Conservation (phyloP, 2,113 vertebrate genomes). For the Paracanthobrama guichenoti region DNA sequence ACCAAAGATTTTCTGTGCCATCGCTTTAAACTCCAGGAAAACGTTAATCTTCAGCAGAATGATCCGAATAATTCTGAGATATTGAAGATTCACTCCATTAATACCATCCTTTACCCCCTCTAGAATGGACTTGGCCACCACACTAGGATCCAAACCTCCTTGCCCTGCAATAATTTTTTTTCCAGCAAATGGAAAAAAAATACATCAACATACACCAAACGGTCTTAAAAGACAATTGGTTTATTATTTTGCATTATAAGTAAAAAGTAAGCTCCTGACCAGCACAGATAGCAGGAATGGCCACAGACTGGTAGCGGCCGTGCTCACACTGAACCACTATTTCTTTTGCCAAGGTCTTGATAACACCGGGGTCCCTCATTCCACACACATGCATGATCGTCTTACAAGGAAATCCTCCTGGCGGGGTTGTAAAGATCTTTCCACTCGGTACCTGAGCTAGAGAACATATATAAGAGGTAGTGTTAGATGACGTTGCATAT, state of each 20-base stretch:
- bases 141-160: slow-evolving; percentile 53
- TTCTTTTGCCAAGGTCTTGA: slow-evolving; percentile 50
- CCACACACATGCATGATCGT: slow-evolving; percentile 66
- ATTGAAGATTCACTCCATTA: not conserved
- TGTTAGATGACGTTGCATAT: not conserved
- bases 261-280: slow-evolving; percentile 54
- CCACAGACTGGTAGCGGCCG: slow-evolving; percentile 55
- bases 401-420: slow-evolving; percentile 64
- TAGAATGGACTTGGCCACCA: slow-evolving; percentile 64
- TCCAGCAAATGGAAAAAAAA: slow-evolving; percentile 51
- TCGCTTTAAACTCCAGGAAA: slow-evolving; percentile 63
- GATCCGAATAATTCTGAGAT: slow-evolving; percentile 58
- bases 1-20: slow-evolving; percentile 53
- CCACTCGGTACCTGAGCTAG: slow-evolving; percentile 45
- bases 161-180: slow-evolving; percentile 52
- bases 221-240: not conserved
- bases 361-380: slow-evolving; percentile 9
- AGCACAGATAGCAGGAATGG: slow-evolving; percentile 68
- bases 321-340: slow-evolving; percentile 61
- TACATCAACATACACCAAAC: not conserved
- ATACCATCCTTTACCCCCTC: slow-evolving; percentile 52
- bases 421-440: slow-evolving; percentile 47
- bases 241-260: not conserved
- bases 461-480: not conserved
- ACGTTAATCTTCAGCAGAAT: slow-evolving; percentile 61